These are phyloP conservation scores for Apomyelois bistriatella DNA, from an alignment of 2,888 invertebrate genomes.

Conservation along the genomic window DNA sequence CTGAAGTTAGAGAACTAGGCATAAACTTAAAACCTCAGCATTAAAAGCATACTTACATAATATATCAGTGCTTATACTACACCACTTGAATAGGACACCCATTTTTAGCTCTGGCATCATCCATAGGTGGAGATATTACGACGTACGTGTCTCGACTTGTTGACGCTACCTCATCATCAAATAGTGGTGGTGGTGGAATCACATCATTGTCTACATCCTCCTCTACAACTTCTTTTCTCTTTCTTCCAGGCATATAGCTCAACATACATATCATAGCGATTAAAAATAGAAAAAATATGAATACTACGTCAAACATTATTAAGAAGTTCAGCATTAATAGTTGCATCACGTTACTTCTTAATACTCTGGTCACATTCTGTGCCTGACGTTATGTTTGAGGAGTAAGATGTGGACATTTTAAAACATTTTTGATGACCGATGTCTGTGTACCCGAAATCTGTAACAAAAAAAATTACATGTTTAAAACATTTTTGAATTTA, in stretches of 20 bases:
- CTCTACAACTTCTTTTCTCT: slow-evolving; percentile 70
- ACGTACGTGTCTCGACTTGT: slow-evolving; percentile 72
- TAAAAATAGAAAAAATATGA: slow-evolving; percentile 91
- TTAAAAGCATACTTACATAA: slow-evolving; percentile 49
- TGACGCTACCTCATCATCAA: slow-evolving; percentile 50
- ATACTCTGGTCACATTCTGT: slow-evolving; percentile 61
- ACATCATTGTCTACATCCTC: slow-evolving; percentile 72
- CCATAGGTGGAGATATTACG: slow-evolving; percentile 68
- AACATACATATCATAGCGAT: slow-evolving; percentile 90
- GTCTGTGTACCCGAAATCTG: slow-evolving; percentile 11
- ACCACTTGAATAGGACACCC: slow-evolving; percentile 75
- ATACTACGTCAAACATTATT: slow-evolving; percentile 93
- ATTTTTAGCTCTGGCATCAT: slow-evolving; percentile 59
- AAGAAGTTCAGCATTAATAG: slow-evolving; percentile 91
- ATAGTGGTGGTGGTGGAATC: slow-evolving; percentile 72
- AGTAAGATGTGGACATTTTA: slow-evolving; percentile 17
- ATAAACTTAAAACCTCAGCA: too few relatives aligned
- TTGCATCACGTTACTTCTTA: slow-evolving; percentile 83
- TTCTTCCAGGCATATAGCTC: slow-evolving; percentile 87
- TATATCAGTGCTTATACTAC: slow-evolving; percentile 68
- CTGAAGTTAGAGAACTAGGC: too few relatives aligned
- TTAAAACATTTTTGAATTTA: too few relatives aligned
- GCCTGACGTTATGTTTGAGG: slow-evolving; percentile 21
- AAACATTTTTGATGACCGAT: slow-evolving; percentile 10
- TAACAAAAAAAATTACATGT: slow-evolving; percentile 11